phyloP scores from a whole-genome alignment of 2,888 invertebrate species.

The Criorhina ranunculi region DNA sequence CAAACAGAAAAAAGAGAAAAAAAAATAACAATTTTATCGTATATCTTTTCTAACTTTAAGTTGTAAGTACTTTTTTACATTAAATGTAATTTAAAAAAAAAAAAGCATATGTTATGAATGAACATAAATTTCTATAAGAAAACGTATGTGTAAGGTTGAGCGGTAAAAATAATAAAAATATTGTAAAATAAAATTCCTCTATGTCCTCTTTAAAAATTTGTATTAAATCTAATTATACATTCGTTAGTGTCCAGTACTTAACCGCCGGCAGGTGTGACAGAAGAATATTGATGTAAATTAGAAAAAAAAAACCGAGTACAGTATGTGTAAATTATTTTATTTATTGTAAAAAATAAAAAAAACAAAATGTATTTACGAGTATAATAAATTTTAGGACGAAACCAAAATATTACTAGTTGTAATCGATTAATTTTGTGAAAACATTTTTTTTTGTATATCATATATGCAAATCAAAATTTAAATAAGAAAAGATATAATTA shows the following conservation, averaged over 20 bases:
- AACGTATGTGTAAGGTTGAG: slow-evolving; percentile 34
- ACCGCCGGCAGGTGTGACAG: slow-evolving; percentile 25
- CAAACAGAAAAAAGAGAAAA: slow-evolving; percentile 52
- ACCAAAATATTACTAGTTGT: slow-evolving; percentile 46
- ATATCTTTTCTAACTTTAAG: slow-evolving; percentile 72
- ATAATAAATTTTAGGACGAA: slow-evolving; percentile 30
- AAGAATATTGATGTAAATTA: slow-evolving; percentile 57
- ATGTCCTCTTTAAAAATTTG: slow-evolving; percentile 66
- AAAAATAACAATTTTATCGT: slow-evolving; percentile 40
- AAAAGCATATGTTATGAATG: slow-evolving; percentile 20
- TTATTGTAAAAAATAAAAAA: slow-evolving; percentile 3
- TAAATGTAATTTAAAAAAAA: slow-evolving; percentile 61
- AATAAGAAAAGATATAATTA: slow-evolving; percentile 35
- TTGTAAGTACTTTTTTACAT: slow-evolving; percentile 75
- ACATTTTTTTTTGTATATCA: slow-evolving; percentile 74
- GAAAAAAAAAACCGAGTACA: slow-evolving; percentile 23
- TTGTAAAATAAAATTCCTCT: slow-evolving; percentile 65
- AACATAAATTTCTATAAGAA: slow-evolving; percentile 26
- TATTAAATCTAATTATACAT: slow-evolving; percentile 42
- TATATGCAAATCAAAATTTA: slow-evolving; percentile 73
- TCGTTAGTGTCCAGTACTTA: slow-evolving; percentile 40
- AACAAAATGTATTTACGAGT: slow-evolving; percentile 32
- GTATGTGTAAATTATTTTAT: slow-evolving; percentile 59
- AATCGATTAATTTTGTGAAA: slow-evolving; percentile 51
- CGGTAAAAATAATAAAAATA: slow-evolving; percentile 35